Evolutionary conservation across 1,140 invertebrate species (phyloP).

Genomic region (Drosophila oshimai): DNA sequence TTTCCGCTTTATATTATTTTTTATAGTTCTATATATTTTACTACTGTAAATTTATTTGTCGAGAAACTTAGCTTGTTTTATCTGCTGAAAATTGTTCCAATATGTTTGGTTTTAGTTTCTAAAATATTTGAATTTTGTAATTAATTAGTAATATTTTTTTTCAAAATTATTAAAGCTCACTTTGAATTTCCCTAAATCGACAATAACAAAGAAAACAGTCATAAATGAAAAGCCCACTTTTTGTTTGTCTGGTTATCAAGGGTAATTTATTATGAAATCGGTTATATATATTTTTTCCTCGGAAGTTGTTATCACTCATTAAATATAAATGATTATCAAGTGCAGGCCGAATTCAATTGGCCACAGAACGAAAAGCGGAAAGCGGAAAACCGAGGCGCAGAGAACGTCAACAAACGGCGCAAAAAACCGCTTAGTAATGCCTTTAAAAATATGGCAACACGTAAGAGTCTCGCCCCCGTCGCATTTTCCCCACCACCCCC

Average conservation of each 20-base stretch:
- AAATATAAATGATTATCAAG: conserved; percentile 73
- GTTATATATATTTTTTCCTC: conserved; percentile 11
- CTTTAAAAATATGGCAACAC: conserved; percentile 82
- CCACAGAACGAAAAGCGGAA: no score
- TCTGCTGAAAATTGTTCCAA: no score
- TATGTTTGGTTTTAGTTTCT: no score
- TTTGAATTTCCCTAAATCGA: background rate
- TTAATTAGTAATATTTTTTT: no score
- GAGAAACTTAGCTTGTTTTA: no score
- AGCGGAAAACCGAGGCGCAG: no score
- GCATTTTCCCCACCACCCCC: background rate
- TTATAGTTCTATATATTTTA: no score
- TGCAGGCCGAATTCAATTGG: conserved; percentile 52
- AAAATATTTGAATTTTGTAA: no score
- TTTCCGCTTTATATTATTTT: no score
- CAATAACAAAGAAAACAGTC: background rate
- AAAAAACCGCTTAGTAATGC: conserved; percentile 80
- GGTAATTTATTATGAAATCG: conserved; percentile 9
- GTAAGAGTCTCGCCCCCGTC: conserved; percentile 54
- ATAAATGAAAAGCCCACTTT: background rate
- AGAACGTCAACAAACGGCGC: conserved; percentile 53
- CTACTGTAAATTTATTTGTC: no score
- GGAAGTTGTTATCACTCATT: conserved; percentile 63
- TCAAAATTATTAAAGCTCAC: no score
- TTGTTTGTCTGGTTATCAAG: background rate